These are phyloP conservation scores for Plemyria rubiginata DNA, from an alignment of 2,888 invertebrate species.

Conservation along the genomic window DNA sequence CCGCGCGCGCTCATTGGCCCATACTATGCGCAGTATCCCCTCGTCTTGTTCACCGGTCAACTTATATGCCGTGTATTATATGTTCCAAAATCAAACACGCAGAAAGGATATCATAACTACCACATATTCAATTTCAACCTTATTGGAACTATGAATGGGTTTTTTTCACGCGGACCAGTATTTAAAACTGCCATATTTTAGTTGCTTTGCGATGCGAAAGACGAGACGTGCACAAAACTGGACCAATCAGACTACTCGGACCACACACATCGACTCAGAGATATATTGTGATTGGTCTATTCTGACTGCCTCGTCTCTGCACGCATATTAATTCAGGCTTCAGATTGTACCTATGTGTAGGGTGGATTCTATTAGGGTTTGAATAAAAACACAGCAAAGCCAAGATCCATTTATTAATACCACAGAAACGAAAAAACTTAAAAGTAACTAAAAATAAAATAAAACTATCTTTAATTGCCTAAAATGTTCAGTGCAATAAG, in stretches of 20 bases:
- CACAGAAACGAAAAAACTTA: conserved; percentile 52
- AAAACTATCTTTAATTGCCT: conserved; percentile 9
- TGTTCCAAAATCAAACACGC: too few species aligned
- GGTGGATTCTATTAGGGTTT: conserved; percentile 14
- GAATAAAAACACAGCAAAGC: conserved; percentile 76
- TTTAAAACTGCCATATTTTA: too few species aligned
- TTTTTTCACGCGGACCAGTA: too few species aligned
- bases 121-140: background rate
- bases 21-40: too few species aligned
- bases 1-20: too few species aligned
- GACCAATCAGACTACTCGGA: background rate
- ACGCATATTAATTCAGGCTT: too few species aligned
- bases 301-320: too few species aligned
- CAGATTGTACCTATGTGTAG: background rate
- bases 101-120: background rate
- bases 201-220: too few species aligned
- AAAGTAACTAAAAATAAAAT: conserved; percentile 41
- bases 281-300: background rate
- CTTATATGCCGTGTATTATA: too few species aligned
- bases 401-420: conserved; percentile 73
- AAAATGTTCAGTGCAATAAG: conserved; percentile 2
- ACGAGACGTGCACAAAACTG: background rate
- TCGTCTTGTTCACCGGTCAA: too few species aligned
- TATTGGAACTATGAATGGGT: background rate
- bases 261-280: background rate